A percentile compares a stretch with the other conserved stretches of the same genome.
Conservation (phyloP, 2,888 invertebrate species). For the Nymphalis polychloros region DNA sequence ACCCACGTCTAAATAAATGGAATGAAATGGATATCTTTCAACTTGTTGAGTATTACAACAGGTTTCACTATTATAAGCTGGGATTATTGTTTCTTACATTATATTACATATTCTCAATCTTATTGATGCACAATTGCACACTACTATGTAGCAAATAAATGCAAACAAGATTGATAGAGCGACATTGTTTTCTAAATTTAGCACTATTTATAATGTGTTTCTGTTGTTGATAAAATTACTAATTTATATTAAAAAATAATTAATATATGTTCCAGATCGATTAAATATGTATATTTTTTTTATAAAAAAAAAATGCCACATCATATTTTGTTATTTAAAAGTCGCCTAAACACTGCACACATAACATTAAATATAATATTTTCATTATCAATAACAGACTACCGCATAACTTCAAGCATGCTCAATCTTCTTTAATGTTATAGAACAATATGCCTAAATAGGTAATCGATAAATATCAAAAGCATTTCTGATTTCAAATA, state of each 20-base stretch:
- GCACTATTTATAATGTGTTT: not conserved
- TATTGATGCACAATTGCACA: constrained; percentile 1
- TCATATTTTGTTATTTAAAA: too few relatives aligned
- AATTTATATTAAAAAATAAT: not conserved
- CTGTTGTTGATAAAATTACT: not conserved
- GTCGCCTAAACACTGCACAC: too few relatives aligned
- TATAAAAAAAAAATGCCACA: too few relatives aligned
- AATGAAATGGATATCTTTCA: constrained; percentile 41
- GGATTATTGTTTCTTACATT: constrained; percentile 29
- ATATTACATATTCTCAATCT: constrained; percentile 4
- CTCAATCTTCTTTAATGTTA: too few relatives aligned
- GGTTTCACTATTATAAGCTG: constrained; percentile 39
- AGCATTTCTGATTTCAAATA: too few relatives aligned
- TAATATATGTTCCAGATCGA: not conserved
- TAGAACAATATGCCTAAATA: too few relatives aligned
- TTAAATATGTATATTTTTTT: not conserved
- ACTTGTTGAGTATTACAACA: constrained; percentile 54
- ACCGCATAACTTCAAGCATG: too few relatives aligned
- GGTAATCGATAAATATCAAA: too few relatives aligned
- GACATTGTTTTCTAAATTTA: not conserved
- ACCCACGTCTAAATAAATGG: constrained; percentile 34
- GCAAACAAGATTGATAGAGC: not conserved
- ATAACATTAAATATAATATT: too few relatives aligned
- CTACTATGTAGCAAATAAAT: not conserved
- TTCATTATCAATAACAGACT: too few relatives aligned